Base-by-base conservation (phyloP, 2,888 invertebrate species). In the Acrobasis repandana region DNA sequence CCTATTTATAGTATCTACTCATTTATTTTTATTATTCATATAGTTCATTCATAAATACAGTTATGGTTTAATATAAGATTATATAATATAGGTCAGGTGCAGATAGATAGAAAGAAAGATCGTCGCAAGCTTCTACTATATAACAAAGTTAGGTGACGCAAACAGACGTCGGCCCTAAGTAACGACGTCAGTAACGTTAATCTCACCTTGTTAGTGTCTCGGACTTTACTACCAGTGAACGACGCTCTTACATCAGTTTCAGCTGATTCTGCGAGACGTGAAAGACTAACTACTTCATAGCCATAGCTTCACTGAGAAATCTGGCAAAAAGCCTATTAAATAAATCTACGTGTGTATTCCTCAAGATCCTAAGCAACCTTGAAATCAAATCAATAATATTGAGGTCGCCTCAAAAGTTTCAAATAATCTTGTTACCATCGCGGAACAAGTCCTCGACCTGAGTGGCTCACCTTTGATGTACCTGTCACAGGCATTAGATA, bases 91-190 rank as follows among this genome's bases (percentile, higher is more conserved):
- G 43, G n/a, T 14, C n/a, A 1, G 36, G n/a, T 43, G n/a, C n/a
- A 1, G 4, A 11, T n/a, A 10, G n/a, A 9, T 9, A 36, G 36
- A 68, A 65, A 69, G 65, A 66, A 68, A 70, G 69, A 11, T 69
- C 67, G 70, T 67, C 70, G 71, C 66, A 70, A 81, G 77, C 78
- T 79, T 72, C 72, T 72, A 73, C 2, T 6, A 14, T 73, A 73
- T 83, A 84, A 83, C 79, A 71, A 79, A 79, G 81, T 85, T 82
- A 76, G 71, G 73, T 70, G 77, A 77, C 76, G 81, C 82, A 82
- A 83, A 79, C 74, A 78, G 72, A 65, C 60, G 65, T 63, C 76
- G 71, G 72, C 65, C 61, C 60, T 69, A 65, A 71, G 67, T 81
- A 79, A 82, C 76, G 62, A 75, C 74, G 79, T 83, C 43, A 43